Evolutionary conservation across 2,888 invertebrate genomes (phyloP).

Genomic region (Bimastos eiseni): DNA sequence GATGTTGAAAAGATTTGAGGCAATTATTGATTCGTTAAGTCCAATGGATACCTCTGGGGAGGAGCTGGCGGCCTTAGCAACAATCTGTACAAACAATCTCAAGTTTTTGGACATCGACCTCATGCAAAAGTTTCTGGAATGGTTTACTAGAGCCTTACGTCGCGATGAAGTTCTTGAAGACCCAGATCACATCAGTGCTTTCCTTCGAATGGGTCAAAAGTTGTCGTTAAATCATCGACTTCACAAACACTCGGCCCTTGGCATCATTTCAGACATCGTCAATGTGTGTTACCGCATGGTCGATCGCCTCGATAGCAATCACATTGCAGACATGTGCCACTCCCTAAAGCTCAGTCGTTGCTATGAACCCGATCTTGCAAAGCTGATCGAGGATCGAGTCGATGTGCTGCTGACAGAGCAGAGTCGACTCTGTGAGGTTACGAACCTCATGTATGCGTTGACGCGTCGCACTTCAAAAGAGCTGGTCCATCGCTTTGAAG

Average conservation of each 20-base stretch:
- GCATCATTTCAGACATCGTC: constrained; percentile 16
- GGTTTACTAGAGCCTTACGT: neutral
- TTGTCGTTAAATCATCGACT: neutral
- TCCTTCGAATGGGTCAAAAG: neutral
- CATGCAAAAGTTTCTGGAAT: neutral
- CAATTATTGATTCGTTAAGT: neutral
- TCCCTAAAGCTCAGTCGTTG: neutral
- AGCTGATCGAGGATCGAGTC: constrained; percentile 19
- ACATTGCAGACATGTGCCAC: constrained; percentile 19
- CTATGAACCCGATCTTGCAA: neutral
- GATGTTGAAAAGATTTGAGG: neutral
- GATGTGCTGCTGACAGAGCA: constrained; percentile 16
- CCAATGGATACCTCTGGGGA: neutral
- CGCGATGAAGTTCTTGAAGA: neutral
- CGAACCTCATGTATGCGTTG: constrained; percentile 24
- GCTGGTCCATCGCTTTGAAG: constrained; percentile 34
- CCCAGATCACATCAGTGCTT: constrained; percentile 19
- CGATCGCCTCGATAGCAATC: neutral
- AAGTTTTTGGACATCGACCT: neutral
- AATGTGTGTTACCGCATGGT: neutral
- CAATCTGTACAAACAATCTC: neutral
- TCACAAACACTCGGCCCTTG: neutral
- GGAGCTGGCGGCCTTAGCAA: neutral
- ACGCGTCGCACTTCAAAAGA: neutral
- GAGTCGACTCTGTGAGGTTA: constrained; percentile 24